Base-by-base conservation (phyloP, 2,113 vertebrate genomes). In the Xenus cinereus region DNA sequence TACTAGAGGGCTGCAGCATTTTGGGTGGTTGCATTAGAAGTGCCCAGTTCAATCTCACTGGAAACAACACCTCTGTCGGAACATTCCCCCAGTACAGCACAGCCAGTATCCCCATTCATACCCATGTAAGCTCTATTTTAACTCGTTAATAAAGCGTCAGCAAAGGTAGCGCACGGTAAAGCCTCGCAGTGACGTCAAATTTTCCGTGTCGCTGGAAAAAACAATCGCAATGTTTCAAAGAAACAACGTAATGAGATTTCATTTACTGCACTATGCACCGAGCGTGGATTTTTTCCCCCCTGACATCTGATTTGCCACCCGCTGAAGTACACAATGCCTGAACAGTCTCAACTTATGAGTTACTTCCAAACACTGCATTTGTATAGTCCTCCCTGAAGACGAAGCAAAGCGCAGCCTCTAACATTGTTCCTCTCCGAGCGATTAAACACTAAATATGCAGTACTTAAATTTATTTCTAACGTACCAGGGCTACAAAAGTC, bases 391-490 rank as follows among this genome's bases (percentile, higher is more conserved):
- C 81, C 82, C 85, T 96, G 73, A 94, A 94, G 82, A 68, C 24
- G 66, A 91, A 97, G 77, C 88, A 56, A 80, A 91, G 84, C 78
- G 56, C 69, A 91, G 83, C 87, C 81, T 96, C 76, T 95, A 85
- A 33, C 72, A 60, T 15, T 76, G 68, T 87, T 80, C 93, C 60
- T 88, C 92, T 89, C 93, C 66, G 90, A 92, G 93, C 64, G 63
- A 84, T 72, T 93, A 67, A 90, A 93, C 88, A 51, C 67, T 46
- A 78, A 83, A 46, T 11, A 43, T 73, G 93, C 28, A 97, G 92
- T 41, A 93, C 84, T 96, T 43, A 48, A 83, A 84, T 53, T 89
- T 85, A 84, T 95, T 92, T 77, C 87, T 87, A 78, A 91, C 35
- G 3, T n/a, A 89, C n/a, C 81, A 89, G 84, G 84, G 82, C 92